Base-by-base conservation (phyloP, 2,797 vertebrate genomes). In the Rhyacichthys aspro region DNA sequence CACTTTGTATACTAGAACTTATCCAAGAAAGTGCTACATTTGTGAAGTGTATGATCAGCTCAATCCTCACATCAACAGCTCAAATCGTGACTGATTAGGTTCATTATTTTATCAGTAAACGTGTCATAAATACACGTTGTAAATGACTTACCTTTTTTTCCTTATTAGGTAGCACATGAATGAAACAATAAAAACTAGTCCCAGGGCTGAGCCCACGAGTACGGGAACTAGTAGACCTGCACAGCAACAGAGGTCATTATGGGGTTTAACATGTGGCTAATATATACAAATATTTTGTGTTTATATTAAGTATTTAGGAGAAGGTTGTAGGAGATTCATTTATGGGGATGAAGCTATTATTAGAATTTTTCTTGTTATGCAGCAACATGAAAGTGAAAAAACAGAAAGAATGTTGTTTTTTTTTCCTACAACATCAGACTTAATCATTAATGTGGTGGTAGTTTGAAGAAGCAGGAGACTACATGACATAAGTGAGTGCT, bases 151-250 rank as follows among this genome's bases (percentile, higher is more conserved):
- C 96, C 95, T 91, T 79, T 85, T 94, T 63, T 81, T 92, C 67
- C 86, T 90, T 38, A 94, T 82, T 39, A 96, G 74, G 79, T 90
- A 96, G 55, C 88, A 81, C 1, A 86, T 72, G 64, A 91, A 67
- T 11, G 74, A 87, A 16, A 92, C 69, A 72, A 93, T 69, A 41
- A 92, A 36, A 55, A 92, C 61, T 39, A 92, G 67, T 76, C 91
- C 94, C 28, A 98, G 67, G 55, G 85, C 2, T 7, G 89, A 91
- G 49, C 78, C 89, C 80, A 93, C 67, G 60, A 88, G 74, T 61
- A 93, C 62, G 2, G 91, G 89, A 43, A 93, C 78, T 60, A 94
- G 72, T 62, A 94, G 81, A 78, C 95, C 96, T 98, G 78, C 55
- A 75, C 67, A 56, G 60, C 63, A 76, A 69, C 37, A 78, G 9